Evolutionary conservation across 2,888 invertebrate species (phyloP), one percentile per base, ranked within the genome.

Genomic region (Eupithecia centaureata): DNA sequence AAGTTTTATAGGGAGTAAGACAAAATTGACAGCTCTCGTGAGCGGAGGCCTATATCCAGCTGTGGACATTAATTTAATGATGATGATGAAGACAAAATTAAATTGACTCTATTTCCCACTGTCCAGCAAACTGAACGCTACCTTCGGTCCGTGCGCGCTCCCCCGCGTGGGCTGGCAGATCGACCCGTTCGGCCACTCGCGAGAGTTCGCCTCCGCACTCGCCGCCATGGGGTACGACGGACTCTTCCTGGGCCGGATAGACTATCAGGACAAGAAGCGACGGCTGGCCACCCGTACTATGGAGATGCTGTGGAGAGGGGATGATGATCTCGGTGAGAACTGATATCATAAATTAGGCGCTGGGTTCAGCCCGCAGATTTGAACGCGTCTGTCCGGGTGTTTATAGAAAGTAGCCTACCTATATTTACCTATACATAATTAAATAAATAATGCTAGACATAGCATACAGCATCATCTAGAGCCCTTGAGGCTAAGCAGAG

Each of bases 191-290:
- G 97, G 97, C 0, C 97, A 97, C 79, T 97, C 98, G 0, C 90
- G 97, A 4, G 98, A 98, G 88, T 96, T 97, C 93, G 98, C 98
- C 0, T 96, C 96, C 0, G 86, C 97, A 0, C 95, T 97, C 35
- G 94, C 97, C 0, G 95, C 96, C 84, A 96, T 99, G 95, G 98
- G 73, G 0, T 98, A 96, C 81, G 98, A 99, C 82, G 98, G 97
- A 0, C 87, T 98, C 72, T 96, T 98, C 80, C 95, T 98, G 66
- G 98, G 97, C 0, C 94, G 98, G 27, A 94, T 98, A 28, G 98
- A 98, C 87, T 98, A 96, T 86, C 95, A 97, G 82, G 98, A 99
- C 82, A 98, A 97, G 84, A 68, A 0, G 77, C 89, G 0, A 2
- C 92, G 98, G 61, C 83, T 95, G 15, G 67, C 75, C 0, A 89